phyloP scores from a whole-genome alignment of 2,888 invertebrate genomes.

The Aethes cnicana region DNA sequence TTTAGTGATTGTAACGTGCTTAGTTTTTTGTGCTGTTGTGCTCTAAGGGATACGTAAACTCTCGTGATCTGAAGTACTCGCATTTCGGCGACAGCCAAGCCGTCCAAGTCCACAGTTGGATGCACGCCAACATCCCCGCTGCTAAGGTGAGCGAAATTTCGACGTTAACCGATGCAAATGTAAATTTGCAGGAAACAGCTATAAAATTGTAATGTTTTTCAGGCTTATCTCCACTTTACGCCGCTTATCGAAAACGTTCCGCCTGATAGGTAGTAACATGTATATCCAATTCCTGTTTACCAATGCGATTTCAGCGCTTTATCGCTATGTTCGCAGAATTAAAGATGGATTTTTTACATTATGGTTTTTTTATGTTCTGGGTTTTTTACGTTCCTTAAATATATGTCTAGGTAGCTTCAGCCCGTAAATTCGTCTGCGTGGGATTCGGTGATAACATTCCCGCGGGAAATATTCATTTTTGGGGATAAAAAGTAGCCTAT shows the following conservation, averaged over 20 bases:
- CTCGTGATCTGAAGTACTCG: conserved; percentile 58
- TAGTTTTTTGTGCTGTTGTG: conserved; percentile 58
- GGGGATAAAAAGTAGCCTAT: no score
- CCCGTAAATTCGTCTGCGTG: no score
- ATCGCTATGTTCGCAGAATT: conserved; percentile 38
- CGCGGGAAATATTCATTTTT: no score
- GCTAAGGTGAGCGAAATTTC: conserved; percentile 70
- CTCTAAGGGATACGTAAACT: conserved; percentile 52
- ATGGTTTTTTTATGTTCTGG: no score
- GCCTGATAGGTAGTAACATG: conserved; percentile 45
- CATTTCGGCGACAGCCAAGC: conserved; percentile 73
- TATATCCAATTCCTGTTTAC: conserved; percentile 46
- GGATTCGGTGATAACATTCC: no score
- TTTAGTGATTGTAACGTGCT: conserved; percentile 58
- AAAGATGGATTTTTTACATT: background rate
- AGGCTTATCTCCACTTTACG: conserved; percentile 51
- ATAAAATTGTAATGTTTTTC: conserved; percentile 41
- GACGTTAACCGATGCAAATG: conserved; percentile 44
- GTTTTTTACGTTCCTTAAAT: no score
- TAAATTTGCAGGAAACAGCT: conserved; percentile 40
- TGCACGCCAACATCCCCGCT: conserved; percentile 77
- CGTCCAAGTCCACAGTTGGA: conserved; percentile 72
- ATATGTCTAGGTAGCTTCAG: no score
- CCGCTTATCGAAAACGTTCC: conserved; percentile 55
- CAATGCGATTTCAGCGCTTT: conserved; percentile 38